Percentiles rank a stretch among this genome's conserved stretches.
These are phyloP conservation scores for Saccostrea cuccullata DNA, from an alignment of 1,140 invertebrate genomes.

Conservation along the genomic window DNA sequence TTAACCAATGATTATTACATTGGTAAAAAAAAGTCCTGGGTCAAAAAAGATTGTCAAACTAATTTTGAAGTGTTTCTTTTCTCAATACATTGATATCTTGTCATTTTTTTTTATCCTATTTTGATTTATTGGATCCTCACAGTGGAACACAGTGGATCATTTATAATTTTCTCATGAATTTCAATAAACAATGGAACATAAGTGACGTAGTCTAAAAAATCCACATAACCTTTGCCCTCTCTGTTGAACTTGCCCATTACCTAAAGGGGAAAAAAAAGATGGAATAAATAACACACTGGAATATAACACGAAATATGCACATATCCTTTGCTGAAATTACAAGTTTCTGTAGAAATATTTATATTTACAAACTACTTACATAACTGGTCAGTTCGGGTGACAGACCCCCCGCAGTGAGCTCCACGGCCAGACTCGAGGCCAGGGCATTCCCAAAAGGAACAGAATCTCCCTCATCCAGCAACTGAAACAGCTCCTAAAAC, in stretches of 20 bases:
- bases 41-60: not conserved
- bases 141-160: slow-evolving; percentile 67
- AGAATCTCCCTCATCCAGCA: slow-evolving; percentile 69
- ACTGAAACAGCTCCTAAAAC: slow-evolving; percentile 74
- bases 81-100: not conserved
- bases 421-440: slow-evolving; percentile 71
- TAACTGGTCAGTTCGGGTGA: slow-evolving; percentile 73
- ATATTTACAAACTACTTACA: too few relatives aligned
- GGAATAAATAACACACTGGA: too few relatives aligned
- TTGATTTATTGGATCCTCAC: slow-evolving; percentile 12
- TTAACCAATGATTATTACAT: too few relatives aligned
- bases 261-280: slow-evolving; percentile 61
- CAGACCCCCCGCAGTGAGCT: slow-evolving; percentile 76
- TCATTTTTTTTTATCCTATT: not conserved
- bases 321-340: too few relatives aligned
- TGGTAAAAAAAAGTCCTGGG: too few relatives aligned
- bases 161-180: slow-evolving; percentile 75
- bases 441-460: slow-evolving; percentile 69
- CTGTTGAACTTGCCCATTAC: slow-evolving; percentile 77
- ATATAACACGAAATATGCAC: too few relatives aligned
- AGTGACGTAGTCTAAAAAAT: slow-evolving; percentile 77
- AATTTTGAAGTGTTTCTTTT: not conserved
- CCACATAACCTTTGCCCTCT: slow-evolving; percentile 72
- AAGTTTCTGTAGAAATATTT: too few relatives aligned
- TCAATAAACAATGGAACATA: slow-evolving; percentile 78